These are phyloP conservation scores for Dilophus febrilis DNA, from an alignment of 2,888 invertebrate species.

Conservation along the genomic window DNA sequence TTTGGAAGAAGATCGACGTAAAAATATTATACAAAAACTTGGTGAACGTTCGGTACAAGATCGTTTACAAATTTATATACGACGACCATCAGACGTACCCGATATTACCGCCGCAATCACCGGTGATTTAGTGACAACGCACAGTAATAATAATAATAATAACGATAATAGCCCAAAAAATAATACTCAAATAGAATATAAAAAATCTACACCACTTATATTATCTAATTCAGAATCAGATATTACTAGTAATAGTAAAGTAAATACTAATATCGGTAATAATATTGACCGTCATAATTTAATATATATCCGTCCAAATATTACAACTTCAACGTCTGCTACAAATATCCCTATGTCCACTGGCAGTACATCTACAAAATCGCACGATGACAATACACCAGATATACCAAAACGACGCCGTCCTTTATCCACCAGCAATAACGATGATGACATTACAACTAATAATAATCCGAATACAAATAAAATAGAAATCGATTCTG, in stretches of 20 bases:
- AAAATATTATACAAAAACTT: conserved; percentile 36
- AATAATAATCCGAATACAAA: too few species aligned
- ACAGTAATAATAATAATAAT: too few species aligned
- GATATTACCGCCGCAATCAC: conserved; percentile 8
- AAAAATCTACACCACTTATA: background rate
- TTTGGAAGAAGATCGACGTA: conserved; percentile 44
- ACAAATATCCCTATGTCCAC: background rate
- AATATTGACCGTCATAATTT: conserved; percentile 7
- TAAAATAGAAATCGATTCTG: conserved; percentile 71
- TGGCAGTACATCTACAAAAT: background rate
- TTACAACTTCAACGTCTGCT: background rate
- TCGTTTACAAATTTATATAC: conserved; percentile 40
- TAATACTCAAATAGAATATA: background rate
- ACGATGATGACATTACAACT: conserved; percentile 3
- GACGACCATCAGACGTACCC: conserved; percentile 28
- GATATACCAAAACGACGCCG: conserved; percentile 4
- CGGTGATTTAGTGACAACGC: too few species aligned
- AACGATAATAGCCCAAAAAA: too few species aligned
- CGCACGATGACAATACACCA: background rate
- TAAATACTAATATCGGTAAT: too few species aligned
- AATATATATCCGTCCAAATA: conserved; percentile 8
- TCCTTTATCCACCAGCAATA: too few species aligned
- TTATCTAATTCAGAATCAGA: background rate
- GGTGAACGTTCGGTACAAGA: conserved; percentile 35
- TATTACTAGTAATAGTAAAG: too few species aligned